phyloP scores from a whole-genome alignment of 2,797 vertebrate genomes.

The Eulemur rubriventer region DNA sequence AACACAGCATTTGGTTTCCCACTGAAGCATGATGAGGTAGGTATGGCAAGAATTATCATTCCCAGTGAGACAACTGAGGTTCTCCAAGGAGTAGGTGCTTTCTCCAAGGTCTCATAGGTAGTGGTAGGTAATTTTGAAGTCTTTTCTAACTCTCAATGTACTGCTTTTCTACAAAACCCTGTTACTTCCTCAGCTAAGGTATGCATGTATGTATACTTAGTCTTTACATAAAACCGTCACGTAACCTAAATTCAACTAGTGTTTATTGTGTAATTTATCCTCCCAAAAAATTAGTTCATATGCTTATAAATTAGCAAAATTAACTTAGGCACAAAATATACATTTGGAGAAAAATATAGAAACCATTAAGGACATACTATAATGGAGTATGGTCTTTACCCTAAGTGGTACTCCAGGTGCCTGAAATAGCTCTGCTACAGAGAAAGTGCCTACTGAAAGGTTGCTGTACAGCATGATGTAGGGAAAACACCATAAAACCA shows the following conservation, averaged over 20 bases:
- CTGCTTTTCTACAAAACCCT: not conserved
- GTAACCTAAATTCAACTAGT: not conserved
- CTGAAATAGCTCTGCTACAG: not conserved
- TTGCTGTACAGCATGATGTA: not conserved
- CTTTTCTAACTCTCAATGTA: not conserved
- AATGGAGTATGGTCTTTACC: not conserved
- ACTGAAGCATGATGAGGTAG: not conserved
- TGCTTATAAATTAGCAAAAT: conserved; percentile 16
- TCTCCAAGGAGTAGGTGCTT: not conserved
- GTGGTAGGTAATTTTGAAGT: not conserved
- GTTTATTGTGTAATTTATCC: not conserved
- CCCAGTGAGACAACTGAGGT: not conserved
- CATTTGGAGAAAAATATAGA: not conserved
- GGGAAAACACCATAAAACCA: not conserved
- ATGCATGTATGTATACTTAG: rapidly evolving
- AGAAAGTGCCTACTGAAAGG: not conserved
- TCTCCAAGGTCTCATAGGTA: not conserved
- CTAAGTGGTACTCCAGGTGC: not conserved
- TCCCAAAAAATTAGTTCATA: not conserved
- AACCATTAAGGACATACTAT: not conserved
- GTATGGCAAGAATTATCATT: not conserved
- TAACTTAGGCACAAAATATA: not conserved
- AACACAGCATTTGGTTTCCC: not conserved
- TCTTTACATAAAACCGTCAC: not conserved
- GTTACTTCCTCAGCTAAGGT: not conserved